A percentile compares a stretch with the other conserved stretches of the same genome.
Conservation (phyloP, 1,140 invertebrate genomes). For the Drosophila teissieri region DNA sequence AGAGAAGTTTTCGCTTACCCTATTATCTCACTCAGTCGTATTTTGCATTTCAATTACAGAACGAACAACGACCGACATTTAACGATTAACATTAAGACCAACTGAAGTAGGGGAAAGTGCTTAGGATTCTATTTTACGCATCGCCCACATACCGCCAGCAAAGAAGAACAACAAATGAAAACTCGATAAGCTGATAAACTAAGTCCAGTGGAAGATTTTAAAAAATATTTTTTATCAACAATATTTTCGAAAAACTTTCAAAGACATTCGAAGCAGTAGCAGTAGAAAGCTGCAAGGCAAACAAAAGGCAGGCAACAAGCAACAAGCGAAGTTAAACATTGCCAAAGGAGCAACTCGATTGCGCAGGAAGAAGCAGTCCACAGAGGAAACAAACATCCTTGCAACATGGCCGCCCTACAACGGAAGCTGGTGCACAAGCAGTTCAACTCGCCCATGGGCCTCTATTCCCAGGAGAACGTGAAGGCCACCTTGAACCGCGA, state of each 20-base stretch:
- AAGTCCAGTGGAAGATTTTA: slow-evolving; percentile 40
- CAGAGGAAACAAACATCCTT: slow-evolving; percentile 10
- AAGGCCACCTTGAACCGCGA: slow-evolving; percentile 92
- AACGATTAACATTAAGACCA: slow-evolving; percentile 74
- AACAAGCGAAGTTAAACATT: slow-evolving; percentile 38
- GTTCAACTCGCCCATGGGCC: slow-evolving; percentile 94
- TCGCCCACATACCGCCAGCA: slow-evolving; percentile 26
- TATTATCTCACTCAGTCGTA: slow-evolving; percentile 14
- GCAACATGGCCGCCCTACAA: slow-evolving; percentile 86
- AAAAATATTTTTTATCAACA: slow-evolving; percentile 77
- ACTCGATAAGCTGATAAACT: slow-evolving; percentile 52
- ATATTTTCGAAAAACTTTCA: slow-evolving; percentile 76
- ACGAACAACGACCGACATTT: slow-evolving; percentile 78
- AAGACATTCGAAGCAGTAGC: slow-evolving; percentile 49
- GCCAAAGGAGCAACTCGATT: slow-evolving; percentile 22
- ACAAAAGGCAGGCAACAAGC: slow-evolving; percentile 26
- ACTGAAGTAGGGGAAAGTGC: slow-evolving; percentile 61
- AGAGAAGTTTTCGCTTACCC: slow-evolving; percentile 3
- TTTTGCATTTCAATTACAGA: slow-evolving; percentile 67
- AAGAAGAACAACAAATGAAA: slow-evolving; percentile 26
- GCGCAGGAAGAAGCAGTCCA: slow-evolving; percentile 36
- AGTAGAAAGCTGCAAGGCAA: slow-evolving; percentile 15
- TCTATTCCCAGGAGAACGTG: slow-evolving; percentile 93
- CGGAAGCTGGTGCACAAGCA: slow-evolving; percentile 92
- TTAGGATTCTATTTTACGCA: slow-evolving; percentile 47